A percentile compares a stretch with the other conserved stretches of the same genome.
phyloP scores from a whole-genome alignment of 2,797 vertebrate species.

The Thripadectes ignobilis region DNA sequence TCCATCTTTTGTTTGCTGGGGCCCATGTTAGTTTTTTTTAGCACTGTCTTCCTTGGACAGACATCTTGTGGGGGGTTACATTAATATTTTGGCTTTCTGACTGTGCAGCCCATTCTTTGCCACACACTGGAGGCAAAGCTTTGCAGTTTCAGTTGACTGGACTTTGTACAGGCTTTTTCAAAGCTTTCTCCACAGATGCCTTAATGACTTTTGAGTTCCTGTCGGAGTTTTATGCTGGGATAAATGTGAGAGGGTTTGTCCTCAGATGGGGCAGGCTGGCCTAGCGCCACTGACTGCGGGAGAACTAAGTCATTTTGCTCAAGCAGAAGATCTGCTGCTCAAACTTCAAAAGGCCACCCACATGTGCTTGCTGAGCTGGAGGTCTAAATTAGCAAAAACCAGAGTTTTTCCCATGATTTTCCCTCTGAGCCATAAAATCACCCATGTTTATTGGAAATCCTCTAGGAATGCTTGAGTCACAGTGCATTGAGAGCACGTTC shows the following conservation, averaged over 20 bases:
- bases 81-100: slow-evolving; percentile 54
- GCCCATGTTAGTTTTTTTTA: not conserved
- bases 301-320: slow-evolving; percentile 10
- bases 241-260: slow-evolving; percentile 27
- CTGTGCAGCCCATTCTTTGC: slow-evolving; percentile 4
- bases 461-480: not conserved
- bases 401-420: slow-evolving; percentile 30
- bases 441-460: not conserved
- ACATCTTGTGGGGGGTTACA: not conserved
- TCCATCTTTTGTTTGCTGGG: slow-evolving; percentile 6
- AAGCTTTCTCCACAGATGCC: slow-evolving; percentile 7
- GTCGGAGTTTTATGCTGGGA: slow-evolving; percentile 18
- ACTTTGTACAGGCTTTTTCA: slow-evolving; percentile 19
- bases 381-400: slow-evolving; percentile 48
- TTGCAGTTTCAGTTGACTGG: slow-evolving; percentile 37
- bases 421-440: not conserved
- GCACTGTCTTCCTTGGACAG: not conserved
- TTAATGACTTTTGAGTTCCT: not conserved
- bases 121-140: not conserved
- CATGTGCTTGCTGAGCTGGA: slow-evolving; percentile 38
- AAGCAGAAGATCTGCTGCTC: slow-evolving; percentile 51
- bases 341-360: slow-evolving; percentile 65
- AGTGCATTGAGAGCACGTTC: not conserved
- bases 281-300: not conserved
- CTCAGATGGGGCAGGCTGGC: slow-evolving; percentile 41